phyloP scores from a whole-genome alignment of 2,113 vertebrate genomes.

The Leptocoma aspasia region DNA sequence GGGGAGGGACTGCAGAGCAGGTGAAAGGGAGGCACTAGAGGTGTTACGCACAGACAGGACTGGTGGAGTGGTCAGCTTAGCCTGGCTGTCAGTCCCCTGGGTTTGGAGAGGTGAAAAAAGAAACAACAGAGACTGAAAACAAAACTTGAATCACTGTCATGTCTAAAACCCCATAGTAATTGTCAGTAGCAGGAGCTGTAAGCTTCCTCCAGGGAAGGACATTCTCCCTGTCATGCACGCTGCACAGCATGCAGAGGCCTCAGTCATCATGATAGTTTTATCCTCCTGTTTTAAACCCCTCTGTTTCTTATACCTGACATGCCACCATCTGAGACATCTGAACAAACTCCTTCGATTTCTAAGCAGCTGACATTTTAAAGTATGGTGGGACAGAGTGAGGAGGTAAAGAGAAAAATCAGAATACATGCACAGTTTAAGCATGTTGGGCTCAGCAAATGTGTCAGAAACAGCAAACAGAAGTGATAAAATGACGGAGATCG shows the following conservation, averaged over 20 bases:
- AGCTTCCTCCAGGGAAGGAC: neutral
- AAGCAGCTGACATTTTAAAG: slow-evolving; percentile 8
- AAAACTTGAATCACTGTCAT: neutral
- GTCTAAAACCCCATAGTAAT: neutral
- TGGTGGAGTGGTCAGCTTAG: neutral
- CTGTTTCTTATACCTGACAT: neutral
- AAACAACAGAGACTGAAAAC: neutral
- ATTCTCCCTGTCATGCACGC: neutral
- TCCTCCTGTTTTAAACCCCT: neutral
- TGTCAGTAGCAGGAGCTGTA: neutral
- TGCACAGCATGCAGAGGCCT: neutral
- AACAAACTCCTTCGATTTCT: neutral
- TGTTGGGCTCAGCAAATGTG: neutral
- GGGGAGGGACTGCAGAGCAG: neutral
- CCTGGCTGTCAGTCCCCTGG: neutral
- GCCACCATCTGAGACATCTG: neutral
- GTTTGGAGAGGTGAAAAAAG: neutral
- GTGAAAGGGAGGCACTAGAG: neutral
- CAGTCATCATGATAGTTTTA: neutral
- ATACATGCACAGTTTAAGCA: neutral
- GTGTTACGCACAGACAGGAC: fast-evolving
- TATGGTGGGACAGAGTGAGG: neutral
- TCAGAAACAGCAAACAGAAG: neutral
- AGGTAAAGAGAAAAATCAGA: neutral
- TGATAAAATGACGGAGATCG: neutral